Conservation (phyloP, 2,888 invertebrate species). For the Cinara cedri region DNA sequence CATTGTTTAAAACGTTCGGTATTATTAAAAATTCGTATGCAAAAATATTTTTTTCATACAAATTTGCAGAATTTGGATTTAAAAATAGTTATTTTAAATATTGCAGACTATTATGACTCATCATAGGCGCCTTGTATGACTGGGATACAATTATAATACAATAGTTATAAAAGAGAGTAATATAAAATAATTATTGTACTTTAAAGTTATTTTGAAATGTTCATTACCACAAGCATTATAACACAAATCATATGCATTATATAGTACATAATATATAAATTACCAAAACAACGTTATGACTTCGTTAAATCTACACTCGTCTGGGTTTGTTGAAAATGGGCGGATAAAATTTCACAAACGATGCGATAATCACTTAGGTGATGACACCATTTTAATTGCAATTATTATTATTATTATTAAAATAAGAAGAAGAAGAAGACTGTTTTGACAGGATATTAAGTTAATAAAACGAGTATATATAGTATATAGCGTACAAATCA, state of each 20-base stretch:
- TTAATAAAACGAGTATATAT: conserved; percentile 48
- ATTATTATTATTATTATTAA: conserved; percentile 24
- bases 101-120: too few species aligned
- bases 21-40: too few species aligned
- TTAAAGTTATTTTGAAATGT: background rate
- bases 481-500: conserved; percentile 34
- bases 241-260: background rate
- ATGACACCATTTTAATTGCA: conserved; percentile 42
- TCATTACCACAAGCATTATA: background rate
- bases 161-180: background rate
- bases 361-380: background rate
- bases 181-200: background rate
- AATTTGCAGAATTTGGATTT: too few species aligned
- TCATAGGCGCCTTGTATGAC: too few species aligned
- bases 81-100: too few species aligned
- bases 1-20: too few species aligned
- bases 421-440: background rate
- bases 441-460: conserved; percentile 50
- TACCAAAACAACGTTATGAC: background rate
- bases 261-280: background rate
- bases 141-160: too few species aligned
- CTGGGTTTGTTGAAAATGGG: conserved; percentile 4
- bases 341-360: background rate
- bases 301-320: background rate
- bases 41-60: too few species aligned